Evolutionary conservation across 2,113 vertebrate genomes (phyloP).

Genomic region (Rhea americana): DNA sequence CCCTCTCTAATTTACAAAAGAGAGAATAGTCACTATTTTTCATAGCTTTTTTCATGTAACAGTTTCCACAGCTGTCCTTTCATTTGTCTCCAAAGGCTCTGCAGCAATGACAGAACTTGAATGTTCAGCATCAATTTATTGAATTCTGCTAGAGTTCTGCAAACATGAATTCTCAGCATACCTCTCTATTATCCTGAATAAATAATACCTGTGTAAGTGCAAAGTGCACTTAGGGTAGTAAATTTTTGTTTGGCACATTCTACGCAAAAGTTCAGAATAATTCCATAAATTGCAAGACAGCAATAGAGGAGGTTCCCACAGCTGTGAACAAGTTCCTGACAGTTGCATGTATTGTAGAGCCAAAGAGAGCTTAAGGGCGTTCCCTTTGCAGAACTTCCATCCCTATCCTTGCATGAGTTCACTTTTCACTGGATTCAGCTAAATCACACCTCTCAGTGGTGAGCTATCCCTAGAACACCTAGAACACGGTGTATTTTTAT

Average conservation of each 20-base stretch:
- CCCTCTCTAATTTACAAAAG: constrained; percentile 6
- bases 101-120: neutral
- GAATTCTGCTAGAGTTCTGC: neutral
- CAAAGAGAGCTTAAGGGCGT: neutral
- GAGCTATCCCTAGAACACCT: neutral
- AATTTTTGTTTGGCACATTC: neutral
- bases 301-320: neutral
- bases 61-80: constrained; percentile 10
- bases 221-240: neutral
- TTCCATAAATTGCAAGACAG: neutral
- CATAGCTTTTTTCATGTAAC: neutral
- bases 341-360: neutral
- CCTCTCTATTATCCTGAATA: neutral
- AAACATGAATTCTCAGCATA: neutral
- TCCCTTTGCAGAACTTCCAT: neutral
- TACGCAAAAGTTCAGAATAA: neutral
- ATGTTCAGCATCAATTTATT: constrained; percentile 1
- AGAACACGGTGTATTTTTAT: neutral
- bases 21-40: neutral
- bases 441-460: constrained; percentile 30
- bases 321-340: neutral
- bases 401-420: neutral
- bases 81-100: neutral
- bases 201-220: neutral
- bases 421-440: neutral